Evolutionary conservation across 2,797 vertebrate species (phyloP), one percentile per base, ranked within the genome.

Genomic region (Phrynocephalus vlangalii): DNA sequence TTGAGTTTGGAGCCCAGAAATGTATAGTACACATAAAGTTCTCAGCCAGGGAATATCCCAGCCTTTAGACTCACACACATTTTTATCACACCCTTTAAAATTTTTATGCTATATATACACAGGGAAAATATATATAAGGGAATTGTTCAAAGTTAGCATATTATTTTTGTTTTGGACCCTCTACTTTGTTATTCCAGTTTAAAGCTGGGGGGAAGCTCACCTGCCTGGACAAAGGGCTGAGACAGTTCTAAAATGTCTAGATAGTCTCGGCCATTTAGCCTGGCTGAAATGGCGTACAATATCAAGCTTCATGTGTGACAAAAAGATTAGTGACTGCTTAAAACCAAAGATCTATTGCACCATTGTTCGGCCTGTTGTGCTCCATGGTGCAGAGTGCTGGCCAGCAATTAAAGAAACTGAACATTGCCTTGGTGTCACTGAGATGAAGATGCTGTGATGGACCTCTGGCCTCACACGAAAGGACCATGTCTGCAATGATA

Each of bases 11-110:
- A 38, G 15, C 26, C 22, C 33, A 30, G 44, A n/a, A 71, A 83
- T 81, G 30, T 86, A 83, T 68, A 75, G 56, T 20, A 80, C 75
- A 52, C 48, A 86, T 86, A 81, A 88, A 91, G 80, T 70, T 83
- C 70, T 75, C 26, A 89, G 48, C 33, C 68, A 67, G 81, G 75
- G 79, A 89, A 83, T 26, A 79, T 30, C 85, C 20, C 70, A 82
- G 15, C 33, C 24, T 83, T 91, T 79, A 87, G 68, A 87, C 50
- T 48, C 73, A 60, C 33, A 16, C 30, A 83, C 63, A 52, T 5
- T 75, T 50, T 84, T 86, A 88, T 76, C 30, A 73, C 22, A 63
- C 8, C 38, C 70, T 66, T 24, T 83, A 72, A 85, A 80, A 84
- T 2, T 80, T 18, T 73, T 68, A 70, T 90, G 77, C 22, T 79